Conservation (phyloP, 2,797 vertebrate genomes). For the Ciconia nigra region DNA sequence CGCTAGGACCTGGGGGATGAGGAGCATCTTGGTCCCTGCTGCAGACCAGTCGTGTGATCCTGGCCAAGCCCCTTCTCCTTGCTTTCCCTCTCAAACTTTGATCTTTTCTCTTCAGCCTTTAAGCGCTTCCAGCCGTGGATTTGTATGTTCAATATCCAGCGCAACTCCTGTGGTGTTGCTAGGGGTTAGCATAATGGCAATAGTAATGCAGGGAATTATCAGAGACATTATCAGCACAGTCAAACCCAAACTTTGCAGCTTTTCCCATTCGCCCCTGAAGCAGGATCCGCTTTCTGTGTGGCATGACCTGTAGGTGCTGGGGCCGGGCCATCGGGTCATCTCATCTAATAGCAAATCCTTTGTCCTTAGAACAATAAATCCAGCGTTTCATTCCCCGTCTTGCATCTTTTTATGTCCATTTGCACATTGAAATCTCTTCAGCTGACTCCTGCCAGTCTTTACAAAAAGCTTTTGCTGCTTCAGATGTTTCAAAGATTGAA, state of each 20-base stretch:
- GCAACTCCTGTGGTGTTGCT: constrained; percentile 10
- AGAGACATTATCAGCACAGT: background rate
- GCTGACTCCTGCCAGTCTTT: constrained; percentile 47
- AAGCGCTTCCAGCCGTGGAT: background rate
- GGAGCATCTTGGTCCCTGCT: background rate
- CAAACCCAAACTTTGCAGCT: background rate
- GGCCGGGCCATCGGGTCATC: background rate
- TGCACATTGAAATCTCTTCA: constrained; percentile 64
- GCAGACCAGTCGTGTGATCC: background rate
- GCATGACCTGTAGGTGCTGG: constrained; percentile 27
- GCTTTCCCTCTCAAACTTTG: constrained; percentile 2
- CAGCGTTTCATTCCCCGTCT: background rate
- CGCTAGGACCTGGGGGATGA: background rate
- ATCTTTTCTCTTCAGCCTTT: constrained; percentile 46
- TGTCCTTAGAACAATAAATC: constrained; percentile 37
- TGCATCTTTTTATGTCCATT: constrained; percentile 62
- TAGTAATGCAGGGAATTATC: background rate
- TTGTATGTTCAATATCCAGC: constrained; percentile 21
- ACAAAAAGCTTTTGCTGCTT: constrained; percentile 57
- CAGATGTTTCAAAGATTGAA: constrained; percentile 50
- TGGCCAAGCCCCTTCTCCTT: background rate
- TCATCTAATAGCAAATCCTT: constrained; percentile 11
- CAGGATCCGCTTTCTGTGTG: background rate
- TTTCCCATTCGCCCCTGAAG: background rate
- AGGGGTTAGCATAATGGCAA: constrained; percentile 19